Conservation (phyloP, 2,888 invertebrate genomes). For the Sphaeridia pumilis region DNA sequence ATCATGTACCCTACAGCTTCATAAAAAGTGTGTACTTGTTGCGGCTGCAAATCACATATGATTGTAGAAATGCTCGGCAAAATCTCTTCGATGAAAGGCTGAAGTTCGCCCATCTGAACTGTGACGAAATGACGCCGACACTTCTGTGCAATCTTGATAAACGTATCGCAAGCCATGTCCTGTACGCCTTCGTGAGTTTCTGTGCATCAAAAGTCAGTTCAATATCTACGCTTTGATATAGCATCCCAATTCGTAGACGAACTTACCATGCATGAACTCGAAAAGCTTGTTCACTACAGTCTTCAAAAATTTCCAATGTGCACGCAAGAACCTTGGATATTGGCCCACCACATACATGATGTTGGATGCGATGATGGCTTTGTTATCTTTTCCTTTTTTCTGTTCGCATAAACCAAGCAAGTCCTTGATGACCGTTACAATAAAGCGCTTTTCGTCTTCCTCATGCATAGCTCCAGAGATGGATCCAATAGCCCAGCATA, state of each 20-base stretch:
- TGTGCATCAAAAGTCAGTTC: constrained; percentile 37
- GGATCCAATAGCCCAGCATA: constrained; percentile 99
- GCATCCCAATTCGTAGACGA: background rate
- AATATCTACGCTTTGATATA: background rate
- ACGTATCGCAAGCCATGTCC: constrained; percentile 99
- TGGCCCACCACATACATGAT: constrained; percentile 99
- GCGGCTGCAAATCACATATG: constrained; percentile 96
- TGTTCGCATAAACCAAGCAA: constrained; percentile 94
- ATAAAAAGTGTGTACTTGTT: constrained; percentile 97
- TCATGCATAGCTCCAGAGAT: constrained; percentile 99
- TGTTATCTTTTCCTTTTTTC: constrained; percentile 98
- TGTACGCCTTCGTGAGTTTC: constrained; percentile 99
- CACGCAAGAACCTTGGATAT: constrained; percentile 92
- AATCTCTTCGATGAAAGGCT: constrained; percentile 98
- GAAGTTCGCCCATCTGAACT: constrained; percentile 86
- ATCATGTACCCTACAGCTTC: constrained; percentile 99
- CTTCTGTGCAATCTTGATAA: constrained; percentile 98
- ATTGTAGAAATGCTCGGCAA: constrained; percentile 89
- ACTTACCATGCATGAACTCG: constrained; percentile 91
- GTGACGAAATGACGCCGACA: constrained; percentile 96
- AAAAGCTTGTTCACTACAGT: constrained; percentile 99
- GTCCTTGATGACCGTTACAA: constrained; percentile 98
- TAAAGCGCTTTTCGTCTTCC: constrained; percentile 96
- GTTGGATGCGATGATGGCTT: constrained; percentile 98
- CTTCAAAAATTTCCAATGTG: constrained; percentile 99